Base-by-base conservation (phyloP, 1,140 invertebrate genomes). In the Trachymyrmex septentrionalis region DNA sequence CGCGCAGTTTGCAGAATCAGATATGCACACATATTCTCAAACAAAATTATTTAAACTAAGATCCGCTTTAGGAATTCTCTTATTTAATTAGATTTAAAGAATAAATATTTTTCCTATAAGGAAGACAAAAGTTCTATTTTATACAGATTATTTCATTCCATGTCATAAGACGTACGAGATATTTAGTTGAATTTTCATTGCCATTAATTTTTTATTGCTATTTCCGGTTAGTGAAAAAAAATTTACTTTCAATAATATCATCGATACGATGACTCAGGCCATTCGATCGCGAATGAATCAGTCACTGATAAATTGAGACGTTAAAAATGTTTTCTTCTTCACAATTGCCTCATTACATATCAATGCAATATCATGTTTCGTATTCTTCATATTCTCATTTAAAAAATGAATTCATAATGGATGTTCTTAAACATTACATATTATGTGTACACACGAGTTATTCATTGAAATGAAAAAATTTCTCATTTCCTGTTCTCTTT, bases 311-410 rank as follows among this genome's bases (percentile, higher is more conserved):
- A 34, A 38, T 59, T 19, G 24, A 48, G 12, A 75, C 57, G 59
- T 21, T 30, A 21, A 59, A n/a, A 44, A 38, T 59, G 12, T 55
- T 24, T 21, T 59, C 16, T 57, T 34, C 53, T 10, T 73, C 19
- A 34, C 30, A 44, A 38, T 57, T 59, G n/a, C 53, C 2, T 72
- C 12, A 57, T 75, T 75, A 57, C 27, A 4, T 72, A 9, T 55
- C 12, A 38, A 16, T 9, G 10, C 53, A 38, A 57, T n/a, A 10
- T 75, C 30, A 75, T 34, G 30, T 19, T 73, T 59, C 12, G 9
- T 59, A 59, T 59, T 73, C 72, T 75, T 75, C 12, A 44, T 67
- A 67, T 34, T 57, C n/a, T 48, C 12, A 24, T 69, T 48, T 6
- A 67, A 48, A 48, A 1, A 38, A 38, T n/a, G 2, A 66, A n/a